A percentile compares a stretch with the other conserved stretches of the same genome.
These are phyloP conservation scores for Priocnemis perturbator DNA, from an alignment of 2,888 invertebrate species.

Conservation along the genomic window DNA sequence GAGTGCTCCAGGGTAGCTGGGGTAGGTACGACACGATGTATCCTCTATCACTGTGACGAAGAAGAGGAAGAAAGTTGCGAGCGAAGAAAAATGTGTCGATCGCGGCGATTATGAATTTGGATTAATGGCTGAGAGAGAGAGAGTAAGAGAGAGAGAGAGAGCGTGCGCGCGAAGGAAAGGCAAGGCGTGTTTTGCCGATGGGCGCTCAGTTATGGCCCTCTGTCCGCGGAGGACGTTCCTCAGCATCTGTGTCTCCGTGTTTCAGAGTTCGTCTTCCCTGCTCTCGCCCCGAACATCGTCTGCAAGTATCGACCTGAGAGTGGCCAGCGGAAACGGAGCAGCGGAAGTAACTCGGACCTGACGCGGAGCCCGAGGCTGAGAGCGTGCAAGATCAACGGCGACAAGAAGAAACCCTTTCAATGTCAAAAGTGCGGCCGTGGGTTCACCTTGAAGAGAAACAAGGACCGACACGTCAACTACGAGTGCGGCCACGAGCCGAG, in stretches of 20 bases:
- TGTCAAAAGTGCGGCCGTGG: conserved; percentile 68
- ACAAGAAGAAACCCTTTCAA: conserved; percentile 54
- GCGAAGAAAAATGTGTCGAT: too few relatives aligned
- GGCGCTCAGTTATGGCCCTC: conserved; percentile 7
- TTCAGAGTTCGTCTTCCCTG: conserved; percentile 47
- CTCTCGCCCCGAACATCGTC: conserved; percentile 40
- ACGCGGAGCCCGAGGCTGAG: conserved; percentile 29
- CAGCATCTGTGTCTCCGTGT: conserved; percentile 52
- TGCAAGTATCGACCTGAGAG: conserved; percentile 42
- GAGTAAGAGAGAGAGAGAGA: not conserved
- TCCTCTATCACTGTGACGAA: too few relatives aligned
- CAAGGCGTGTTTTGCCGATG: too few relatives aligned
- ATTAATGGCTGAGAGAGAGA: too few relatives aligned
- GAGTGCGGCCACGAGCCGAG: conserved; percentile 68
- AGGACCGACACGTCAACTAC: conserved; percentile 66
- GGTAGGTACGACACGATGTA: too few relatives aligned
- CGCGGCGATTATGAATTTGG: too few relatives aligned
- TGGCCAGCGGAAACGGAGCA: conserved; percentile 25
- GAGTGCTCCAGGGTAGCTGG: too few relatives aligned
- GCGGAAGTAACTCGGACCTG: conserved; percentile 16
- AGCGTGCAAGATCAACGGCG: conserved; percentile 37
- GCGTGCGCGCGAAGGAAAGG: not conserved
- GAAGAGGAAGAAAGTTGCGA: too few relatives aligned
- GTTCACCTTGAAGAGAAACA: conserved; percentile 64
- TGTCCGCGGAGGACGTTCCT: conserved; percentile 19